These are phyloP conservation scores for Rhadina sibilatrix DNA, from an alignment of 2,113 vertebrate species.

Conservation along the genomic window DNA sequence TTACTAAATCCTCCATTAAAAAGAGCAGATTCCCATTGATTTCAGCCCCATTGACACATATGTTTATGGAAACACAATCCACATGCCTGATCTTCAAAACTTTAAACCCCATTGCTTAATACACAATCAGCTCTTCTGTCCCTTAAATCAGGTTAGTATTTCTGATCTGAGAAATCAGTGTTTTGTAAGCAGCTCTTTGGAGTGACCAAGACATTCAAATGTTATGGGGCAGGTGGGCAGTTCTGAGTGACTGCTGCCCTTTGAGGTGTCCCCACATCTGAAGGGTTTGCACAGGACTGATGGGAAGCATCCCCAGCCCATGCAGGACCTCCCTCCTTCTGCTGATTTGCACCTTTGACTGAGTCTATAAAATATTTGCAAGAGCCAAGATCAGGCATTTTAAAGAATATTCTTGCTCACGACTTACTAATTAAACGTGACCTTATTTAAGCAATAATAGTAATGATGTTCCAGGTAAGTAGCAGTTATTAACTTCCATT, in stretches of 20 bases:
- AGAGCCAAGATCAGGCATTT: neutral
- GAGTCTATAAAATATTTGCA: neutral
- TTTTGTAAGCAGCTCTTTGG: neutral
- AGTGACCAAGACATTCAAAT: neutral
- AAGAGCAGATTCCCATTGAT: neutral
- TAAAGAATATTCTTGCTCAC: neutral
- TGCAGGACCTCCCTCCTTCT: neutral
- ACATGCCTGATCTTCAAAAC: neutral
- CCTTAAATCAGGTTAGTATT: neutral
- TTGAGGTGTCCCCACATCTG: neutral
- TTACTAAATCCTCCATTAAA: neutral
- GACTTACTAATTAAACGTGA: slow-evolving; percentile 4
- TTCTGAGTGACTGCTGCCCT: neutral
- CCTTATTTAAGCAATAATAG: neutral
- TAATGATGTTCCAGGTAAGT: neutral
- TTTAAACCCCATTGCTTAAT: neutral
- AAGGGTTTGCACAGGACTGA: neutral
- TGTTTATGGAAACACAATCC: neutral
- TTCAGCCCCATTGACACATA: neutral
- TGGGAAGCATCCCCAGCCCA: neutral
- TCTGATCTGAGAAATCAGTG: neutral
- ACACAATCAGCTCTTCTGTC: neutral
- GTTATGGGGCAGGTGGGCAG: no score
- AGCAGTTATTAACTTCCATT: slow-evolving; percentile 17
- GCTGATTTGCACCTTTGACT: neutral